Percentiles rank a stretch among this genome's conserved stretches.
phyloP scores from a whole-genome alignment of 53 echinoderm and acorn worm species.

The Paracentrotus lividus region DNA sequence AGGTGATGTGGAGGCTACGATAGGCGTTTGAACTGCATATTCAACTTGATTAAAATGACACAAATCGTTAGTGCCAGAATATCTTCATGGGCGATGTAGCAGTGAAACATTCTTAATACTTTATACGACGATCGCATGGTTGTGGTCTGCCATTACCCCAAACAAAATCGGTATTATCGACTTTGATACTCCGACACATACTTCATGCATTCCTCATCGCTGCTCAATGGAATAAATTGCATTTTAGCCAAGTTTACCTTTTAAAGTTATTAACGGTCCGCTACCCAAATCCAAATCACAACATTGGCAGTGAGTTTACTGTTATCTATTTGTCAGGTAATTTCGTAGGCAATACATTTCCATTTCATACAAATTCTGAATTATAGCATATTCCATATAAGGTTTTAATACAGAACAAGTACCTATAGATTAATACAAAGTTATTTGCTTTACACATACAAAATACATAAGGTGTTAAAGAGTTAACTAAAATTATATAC shows the following conservation, averaged over 20 bases:
- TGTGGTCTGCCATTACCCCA: conserved; percentile 11
- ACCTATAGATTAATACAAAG: too few relatives aligned
- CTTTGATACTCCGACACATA: conserved; percentile 39
- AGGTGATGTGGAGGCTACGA: background rate
- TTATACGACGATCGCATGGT: background rate
- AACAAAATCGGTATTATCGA: conserved; percentile 44
- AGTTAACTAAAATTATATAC: too few relatives aligned
- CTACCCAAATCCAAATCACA: background rate
- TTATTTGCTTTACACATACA: too few relatives aligned
- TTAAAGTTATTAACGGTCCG: conserved; percentile 4
- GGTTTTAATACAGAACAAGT: too few relatives aligned
- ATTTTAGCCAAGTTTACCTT: background rate
- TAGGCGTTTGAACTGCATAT: background rate
- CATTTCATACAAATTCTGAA: too few relatives aligned
- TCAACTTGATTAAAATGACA: conserved; percentile 38
- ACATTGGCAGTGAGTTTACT: too few relatives aligned
- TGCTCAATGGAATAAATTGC: background rate
- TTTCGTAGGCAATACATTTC: too few relatives aligned
- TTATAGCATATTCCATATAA: too few relatives aligned
- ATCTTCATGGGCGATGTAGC: background rate
- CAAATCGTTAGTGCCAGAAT: background rate
- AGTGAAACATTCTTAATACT: conserved; percentile 38
- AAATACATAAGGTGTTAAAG: too few relatives aligned
- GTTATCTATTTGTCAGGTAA: too few relatives aligned
- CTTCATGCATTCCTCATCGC: background rate